Evolutionary conservation across 2,113 vertebrate species (phyloP), one percentile per base, ranked within the genome.

Genomic region (Mustela lutreola): DNA sequence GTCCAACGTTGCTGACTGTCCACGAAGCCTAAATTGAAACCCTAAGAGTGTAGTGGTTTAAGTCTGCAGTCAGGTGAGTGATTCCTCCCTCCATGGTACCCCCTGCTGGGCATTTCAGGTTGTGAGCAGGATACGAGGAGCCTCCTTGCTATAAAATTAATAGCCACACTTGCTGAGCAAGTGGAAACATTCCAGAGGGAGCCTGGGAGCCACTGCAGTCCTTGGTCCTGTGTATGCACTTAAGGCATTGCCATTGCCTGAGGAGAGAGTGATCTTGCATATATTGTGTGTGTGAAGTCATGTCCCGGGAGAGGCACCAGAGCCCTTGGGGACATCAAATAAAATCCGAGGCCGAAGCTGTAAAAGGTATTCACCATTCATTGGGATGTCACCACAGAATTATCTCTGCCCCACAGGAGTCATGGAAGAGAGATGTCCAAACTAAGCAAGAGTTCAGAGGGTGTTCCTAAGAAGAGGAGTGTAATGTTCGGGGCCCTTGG

Each of bases 1-100:
- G 82, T 60, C 92, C n/a, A 62, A 1, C 39, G 45, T 75, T 62
- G 7, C 36, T n/a, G 75, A 36, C 87, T n/a, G 33, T 86, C 31
- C 0, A 0, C 48, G 86, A 82, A 96, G 58, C 78, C 92, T 91
- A 62, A 63, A 78, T 9, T 81, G 70, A 96, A 97, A 80, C 42
- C 45, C 88, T 50, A n/a, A 65, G 75, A 45, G 50, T 67, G 83
- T n/a, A 65, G 33, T 48, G 39, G 75, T 76, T 83, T 45, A 91
- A 83, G 45, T 76, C 42, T 76, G 42, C n/a, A 8, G 14, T 90
- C 45, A 31, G 48, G 36, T 84, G 87, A 91, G 45, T 36, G 78
- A 62, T 80, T 76, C n/a, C 31, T 85, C 63, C 58, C 28, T 86
- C 39, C 14, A 0, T 22, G 31, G 71, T 92, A 58, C 93, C 84